Base-by-base conservation (phyloP, 2,797 vertebrate genomes). In the Parambassis ranga region DNA sequence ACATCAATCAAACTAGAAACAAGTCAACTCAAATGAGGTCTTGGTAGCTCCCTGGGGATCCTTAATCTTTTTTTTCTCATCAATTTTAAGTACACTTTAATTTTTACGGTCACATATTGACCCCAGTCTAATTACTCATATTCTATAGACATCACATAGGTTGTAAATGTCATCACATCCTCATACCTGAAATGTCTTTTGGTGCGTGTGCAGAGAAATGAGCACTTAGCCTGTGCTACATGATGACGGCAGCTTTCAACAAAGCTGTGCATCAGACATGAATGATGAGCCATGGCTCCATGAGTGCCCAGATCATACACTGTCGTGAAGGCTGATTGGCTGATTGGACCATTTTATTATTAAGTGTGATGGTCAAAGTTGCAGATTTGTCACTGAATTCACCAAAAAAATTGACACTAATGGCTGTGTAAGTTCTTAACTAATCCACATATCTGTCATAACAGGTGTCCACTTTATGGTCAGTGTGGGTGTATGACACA, bases 131-230 rank as follows among this genome's bases (percentile, higher is more conserved):
- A 79, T 85, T 77, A 74, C 30, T n/a, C 0, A 46, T 46, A 30
- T 30, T 28, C 26, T 18, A 0, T 1, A 66, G 65, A 80, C 65
- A 64, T 65, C 30, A 38, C 36, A 49, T 33, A 57, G 55, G 63
- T 60, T 50, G 41, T 60, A 73, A 81, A 82, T 76, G 69, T 71
- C 74, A 75, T 73, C 23, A 55, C 26, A 81, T 78, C 70, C 84
- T 69, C 71, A 71, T 75, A 78, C 63, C 66, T 71, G 44, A 81
- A 84, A 86, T 85, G 82, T 74, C 71, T 77, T 41, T 53, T 10
- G 5, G 15, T 39, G 46, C 49, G 19, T 22, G 10, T 23, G 41
- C 7, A 48, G 30, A 42, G 35, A 60, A 59, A 65, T 68, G 46
- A 36, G 52, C 61, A 15, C 37, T 14, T 22, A 46, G 28, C 64